Percentiles rank a stretch among this genome's conserved stretches.
Evolutionary conservation across 2,113 vertebrate genomes (phyloP).

Genomic region (Anas platyrhynchos): DNA sequence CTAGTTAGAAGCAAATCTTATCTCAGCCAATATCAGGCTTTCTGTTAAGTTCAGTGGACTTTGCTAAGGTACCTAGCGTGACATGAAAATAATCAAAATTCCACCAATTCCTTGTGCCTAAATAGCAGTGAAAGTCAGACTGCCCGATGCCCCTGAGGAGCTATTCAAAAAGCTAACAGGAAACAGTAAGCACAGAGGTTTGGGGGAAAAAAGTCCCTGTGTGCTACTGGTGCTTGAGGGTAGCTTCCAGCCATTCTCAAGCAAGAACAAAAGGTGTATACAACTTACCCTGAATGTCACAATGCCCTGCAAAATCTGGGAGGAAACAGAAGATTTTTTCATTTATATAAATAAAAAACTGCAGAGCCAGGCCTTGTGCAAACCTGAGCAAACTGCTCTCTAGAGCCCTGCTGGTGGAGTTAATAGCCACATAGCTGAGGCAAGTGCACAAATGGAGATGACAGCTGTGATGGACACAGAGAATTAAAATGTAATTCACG

Average conservation of each 20-base stretch:
- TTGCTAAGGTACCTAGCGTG: neutral
- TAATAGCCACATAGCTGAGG: neutral
- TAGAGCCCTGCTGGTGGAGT: neutral
- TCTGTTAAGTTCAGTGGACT: neutral
- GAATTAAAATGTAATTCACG: conserved; percentile 29
- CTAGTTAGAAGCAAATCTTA: neutral
- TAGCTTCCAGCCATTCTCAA: neutral
- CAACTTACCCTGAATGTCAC: neutral
- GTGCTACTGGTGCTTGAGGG: neutral
- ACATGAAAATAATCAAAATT: neutral
- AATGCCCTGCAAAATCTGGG: neutral
- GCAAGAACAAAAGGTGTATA: neutral
- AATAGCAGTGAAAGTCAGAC: neutral
- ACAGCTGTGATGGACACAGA: neutral
- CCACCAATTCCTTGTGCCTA: neutral
- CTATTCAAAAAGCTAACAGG: neutral
- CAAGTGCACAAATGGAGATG: neutral
- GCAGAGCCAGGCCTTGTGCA: neutral
- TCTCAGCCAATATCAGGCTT: neutral
- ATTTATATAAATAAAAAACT: neutral
- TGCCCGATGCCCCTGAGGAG: neutral
- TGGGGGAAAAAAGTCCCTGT: neutral
- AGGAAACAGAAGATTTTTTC: neutral
- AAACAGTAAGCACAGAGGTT: neutral
- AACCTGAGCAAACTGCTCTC: neutral